These are phyloP conservation scores for Adelognathus sp. DNA, from an alignment of 2,888 invertebrate species.

Conservation along the genomic window DNA sequence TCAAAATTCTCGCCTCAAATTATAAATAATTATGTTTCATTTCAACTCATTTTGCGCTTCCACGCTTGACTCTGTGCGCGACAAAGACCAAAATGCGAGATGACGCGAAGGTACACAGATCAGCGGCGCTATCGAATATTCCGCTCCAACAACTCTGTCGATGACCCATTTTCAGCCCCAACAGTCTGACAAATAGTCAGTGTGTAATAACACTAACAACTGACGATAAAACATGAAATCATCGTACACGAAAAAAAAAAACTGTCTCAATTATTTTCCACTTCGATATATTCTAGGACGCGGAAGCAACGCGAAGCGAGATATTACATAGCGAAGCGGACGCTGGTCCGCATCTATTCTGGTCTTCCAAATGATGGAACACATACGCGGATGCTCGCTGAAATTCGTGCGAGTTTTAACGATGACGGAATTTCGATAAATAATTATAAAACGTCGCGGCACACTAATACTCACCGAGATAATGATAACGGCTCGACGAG, in stretches of 20 bases:
- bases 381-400: slow-evolving; percentile 5
- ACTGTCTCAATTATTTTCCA: background rate
- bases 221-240: slow-evolving; percentile 4
- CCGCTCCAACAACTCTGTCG: background rate
- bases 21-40: too few species aligned
- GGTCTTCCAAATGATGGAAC: slow-evolving; percentile 20
- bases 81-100: background rate
- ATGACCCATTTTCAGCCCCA: background rate
- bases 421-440: background rate
- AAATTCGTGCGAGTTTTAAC: background rate
- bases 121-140: background rate
- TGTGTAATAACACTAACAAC: slow-evolving; percentile 16
- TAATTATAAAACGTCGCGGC: background rate
- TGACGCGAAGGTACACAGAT: background rate
- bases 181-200: slow-evolving; percentile 3
- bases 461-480: background rate
- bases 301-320: slow-evolving; percentile 5
- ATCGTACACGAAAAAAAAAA: too few species aligned
- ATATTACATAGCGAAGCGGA: background rate
- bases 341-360: slow-evolving; percentile 7
- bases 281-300: background rate
- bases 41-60: too few species aligned
- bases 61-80: background rate
- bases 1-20: too few species aligned
- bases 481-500: background rate